Evolutionary conservation across 2,888 invertebrate genomes (phyloP), one percentile per base, ranked within the genome.

Genomic region (Sphecodes monilicornis): DNA sequence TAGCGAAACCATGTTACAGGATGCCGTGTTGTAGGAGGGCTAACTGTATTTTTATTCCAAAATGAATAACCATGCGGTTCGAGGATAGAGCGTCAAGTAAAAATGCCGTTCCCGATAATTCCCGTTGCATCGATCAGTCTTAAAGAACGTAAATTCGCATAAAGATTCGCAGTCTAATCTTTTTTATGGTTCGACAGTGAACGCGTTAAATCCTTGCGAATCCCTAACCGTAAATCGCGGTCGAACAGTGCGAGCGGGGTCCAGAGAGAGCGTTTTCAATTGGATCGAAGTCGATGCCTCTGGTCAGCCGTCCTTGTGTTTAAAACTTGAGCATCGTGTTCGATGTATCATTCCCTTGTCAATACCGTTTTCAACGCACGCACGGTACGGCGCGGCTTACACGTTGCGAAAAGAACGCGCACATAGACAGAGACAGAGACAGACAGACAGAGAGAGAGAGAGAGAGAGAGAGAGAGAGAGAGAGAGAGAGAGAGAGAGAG

Each of bases 271-370:
- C 10, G 39, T 41, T 69, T 41, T 69, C 69, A 69, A 69, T 69
- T 69, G 69, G 69, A 36, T 69, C 41, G n/a, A 69, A 69, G 41
- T 43, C 43, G 39, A 41, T 22, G 74, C 60, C 29, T 18, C 36
- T 36, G 22, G 8, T 22, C 22, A 10, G 60, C 41, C 39, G 29
- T 32, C 22, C 32, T 32, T 32, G 66, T 66, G 66, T 41, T 64
- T 46, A n/a, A 64, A 73, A 43, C n/a, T 43, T 36, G 60, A 64
- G 64, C 60, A 18, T 60, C 71, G 18, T 57, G 39, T 46, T n/a
- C 32, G 41, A 80, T 78, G 46, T 64, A 50, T 73, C 60, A 71
- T 78, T 70, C 26, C 46, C 16, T 69, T 16, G 22, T 60, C n/a
- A 32, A 13, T 50, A 41, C 46, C 32, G 41, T 39, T 66, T 22